phyloP scores from a whole-genome alignment of 2,888 invertebrate genomes.

The Ectropis crepuscularia region DNA sequence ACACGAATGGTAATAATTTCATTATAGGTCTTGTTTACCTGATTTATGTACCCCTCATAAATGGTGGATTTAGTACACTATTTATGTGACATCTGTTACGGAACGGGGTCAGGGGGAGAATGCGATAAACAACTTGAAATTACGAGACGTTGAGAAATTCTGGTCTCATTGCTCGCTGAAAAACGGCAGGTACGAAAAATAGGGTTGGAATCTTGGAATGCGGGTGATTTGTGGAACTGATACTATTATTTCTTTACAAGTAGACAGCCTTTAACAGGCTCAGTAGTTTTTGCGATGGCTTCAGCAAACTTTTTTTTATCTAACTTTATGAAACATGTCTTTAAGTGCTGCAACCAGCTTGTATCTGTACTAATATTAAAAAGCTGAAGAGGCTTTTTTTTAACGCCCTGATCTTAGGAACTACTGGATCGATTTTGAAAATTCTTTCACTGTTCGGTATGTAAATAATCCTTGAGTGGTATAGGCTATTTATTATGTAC shows the following conservation, averaged over 20 bases:
- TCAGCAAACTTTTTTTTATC: no score
- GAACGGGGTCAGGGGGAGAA: slow-evolving; percentile 41
- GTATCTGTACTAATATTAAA: no score
- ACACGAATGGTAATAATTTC: slow-evolving; percentile 37
- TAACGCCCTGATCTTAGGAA: no score
- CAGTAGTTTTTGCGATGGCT: no score
- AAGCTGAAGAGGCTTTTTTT: no score
- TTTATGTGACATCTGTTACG: slow-evolving; percentile 46
- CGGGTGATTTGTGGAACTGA: slow-evolving; percentile 14
- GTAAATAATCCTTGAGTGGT: no score
- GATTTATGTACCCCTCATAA: slow-evolving; percentile 42
- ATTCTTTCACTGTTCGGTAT: no score
- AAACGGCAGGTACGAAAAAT: slow-evolving; percentile 32
- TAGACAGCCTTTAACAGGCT: slow-evolving; percentile 4
- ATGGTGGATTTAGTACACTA: slow-evolving; percentile 42
- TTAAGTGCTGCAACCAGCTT: no score
- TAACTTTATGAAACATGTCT: no score
- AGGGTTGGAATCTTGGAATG: slow-evolving; percentile 27
- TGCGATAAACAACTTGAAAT: slow-evolving; percentile 43
- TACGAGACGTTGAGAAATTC: slow-evolving; percentile 36
- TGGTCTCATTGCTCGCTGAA: slow-evolving; percentile 25
- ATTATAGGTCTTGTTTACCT: slow-evolving; percentile 38
- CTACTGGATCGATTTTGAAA: no score
- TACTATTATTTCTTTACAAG: slow-evolving; percentile 14
- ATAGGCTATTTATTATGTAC: no score